Conservation (phyloP, 2,113 vertebrate genomes). For the Puffinus mauretanicus region DNA sequence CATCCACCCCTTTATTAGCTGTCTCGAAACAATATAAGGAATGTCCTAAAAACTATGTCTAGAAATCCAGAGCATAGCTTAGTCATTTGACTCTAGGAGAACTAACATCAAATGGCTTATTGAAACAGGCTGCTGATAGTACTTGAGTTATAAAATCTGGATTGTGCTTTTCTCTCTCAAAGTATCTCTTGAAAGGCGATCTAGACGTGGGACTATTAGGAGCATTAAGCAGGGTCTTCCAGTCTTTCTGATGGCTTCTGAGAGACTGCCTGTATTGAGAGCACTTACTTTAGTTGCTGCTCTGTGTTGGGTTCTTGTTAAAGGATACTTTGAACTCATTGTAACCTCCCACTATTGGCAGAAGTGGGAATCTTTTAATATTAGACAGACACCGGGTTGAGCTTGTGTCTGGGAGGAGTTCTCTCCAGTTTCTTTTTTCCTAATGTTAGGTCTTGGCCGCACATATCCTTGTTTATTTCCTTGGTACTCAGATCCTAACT, state of each 20-base stretch:
- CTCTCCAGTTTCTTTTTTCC: background rate
- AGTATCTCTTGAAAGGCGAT: background rate
- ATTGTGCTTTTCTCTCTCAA: background rate
- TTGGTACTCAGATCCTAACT: background rate
- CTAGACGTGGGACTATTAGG: background rate
- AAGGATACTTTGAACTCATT: background rate
- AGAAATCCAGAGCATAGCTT: background rate
- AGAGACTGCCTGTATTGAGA: background rate
- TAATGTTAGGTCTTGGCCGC: background rate
- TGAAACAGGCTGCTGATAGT: background rate
- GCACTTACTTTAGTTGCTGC: background rate
- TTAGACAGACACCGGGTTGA: background rate
- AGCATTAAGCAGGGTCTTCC: background rate
- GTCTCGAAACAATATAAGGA: background rate
- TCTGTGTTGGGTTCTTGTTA: background rate
- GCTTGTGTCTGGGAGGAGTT: background rate
- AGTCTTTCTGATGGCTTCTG: background rate
- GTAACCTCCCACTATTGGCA: background rate
- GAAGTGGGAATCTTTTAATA: background rate
- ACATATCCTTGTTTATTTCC: background rate
- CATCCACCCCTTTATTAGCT: background rate
- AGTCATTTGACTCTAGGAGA: background rate
- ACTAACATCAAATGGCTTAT: background rate
- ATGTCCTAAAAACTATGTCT: background rate
- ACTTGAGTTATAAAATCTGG: background rate